Conservation (phyloP, 2,113 vertebrate genomes). For the Puffinus mauretanicus region DNA sequence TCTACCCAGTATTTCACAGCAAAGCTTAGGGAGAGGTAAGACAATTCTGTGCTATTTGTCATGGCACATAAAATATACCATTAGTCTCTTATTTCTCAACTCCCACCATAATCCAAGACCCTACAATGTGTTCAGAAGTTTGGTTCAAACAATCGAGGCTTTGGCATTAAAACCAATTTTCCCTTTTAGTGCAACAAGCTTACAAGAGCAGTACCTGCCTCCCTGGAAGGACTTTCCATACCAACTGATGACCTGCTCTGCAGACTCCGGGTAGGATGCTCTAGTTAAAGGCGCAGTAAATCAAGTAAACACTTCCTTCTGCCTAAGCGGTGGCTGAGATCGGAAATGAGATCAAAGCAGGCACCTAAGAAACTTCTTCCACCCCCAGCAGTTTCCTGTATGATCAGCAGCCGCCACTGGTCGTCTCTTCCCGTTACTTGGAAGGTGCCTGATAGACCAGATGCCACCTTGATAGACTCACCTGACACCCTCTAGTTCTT, state of each 20-base stretch:
- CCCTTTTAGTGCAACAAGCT: not conserved
- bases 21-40: not conserved
- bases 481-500: not conserved
- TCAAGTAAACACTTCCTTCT: not conserved
- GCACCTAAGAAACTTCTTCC: not conserved
- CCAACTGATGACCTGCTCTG: not conserved
- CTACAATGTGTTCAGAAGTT: not conserved
- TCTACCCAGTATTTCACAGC: not conserved
- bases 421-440: not conserved
- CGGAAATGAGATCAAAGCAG: not conserved
- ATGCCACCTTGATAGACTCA: not conserved
- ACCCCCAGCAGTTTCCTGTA: not conserved
- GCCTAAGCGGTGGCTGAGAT: not conserved
- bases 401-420: not conserved
- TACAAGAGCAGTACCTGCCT: not conserved
- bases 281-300: not conserved
- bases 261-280: not conserved
- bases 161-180: not conserved
- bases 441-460: not conserved
- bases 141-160: not conserved
- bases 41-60: not conserved
- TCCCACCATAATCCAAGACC: not conserved
- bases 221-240: not conserved
- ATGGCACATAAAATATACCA: not conserved
- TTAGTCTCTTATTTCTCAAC: not conserved